These are phyloP conservation scores for Tetragonula carbonaria DNA, from an alignment of 2,888 invertebrate genomes.

Conservation along the genomic window DNA sequence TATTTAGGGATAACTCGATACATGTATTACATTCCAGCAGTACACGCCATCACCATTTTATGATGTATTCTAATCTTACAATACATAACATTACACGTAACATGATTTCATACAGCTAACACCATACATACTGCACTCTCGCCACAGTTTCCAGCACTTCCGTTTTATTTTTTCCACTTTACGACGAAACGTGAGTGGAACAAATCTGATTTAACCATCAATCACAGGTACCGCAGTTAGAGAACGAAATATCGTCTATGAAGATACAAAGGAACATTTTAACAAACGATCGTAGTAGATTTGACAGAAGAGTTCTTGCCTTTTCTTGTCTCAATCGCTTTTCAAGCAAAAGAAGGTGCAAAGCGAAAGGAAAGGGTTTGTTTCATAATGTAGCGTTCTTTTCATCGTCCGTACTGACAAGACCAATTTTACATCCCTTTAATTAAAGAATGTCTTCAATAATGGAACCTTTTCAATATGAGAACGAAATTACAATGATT, in stretches of 20 bases:
- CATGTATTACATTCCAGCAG: constrained; percentile 81
- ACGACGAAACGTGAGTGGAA: constrained; percentile 78
- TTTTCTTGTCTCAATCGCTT: constrained; percentile 29
- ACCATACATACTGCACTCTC: constrained; percentile 81
- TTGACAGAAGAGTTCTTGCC: constrained; percentile 22
- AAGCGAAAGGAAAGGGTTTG: constrained; percentile 30
- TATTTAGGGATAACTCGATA: constrained; percentile 83
- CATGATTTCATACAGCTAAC: constrained; percentile 82
- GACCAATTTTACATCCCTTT: constrained; percentile 8
- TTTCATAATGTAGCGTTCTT: not conserved
- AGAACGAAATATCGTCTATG: constrained; percentile 40
- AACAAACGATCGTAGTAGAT: constrained; percentile 30
- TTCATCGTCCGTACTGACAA: constrained; percentile 30
- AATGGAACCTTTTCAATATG: not conserved
- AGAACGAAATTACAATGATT: not conserved
- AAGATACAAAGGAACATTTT: constrained; percentile 35
- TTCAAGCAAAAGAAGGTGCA: constrained; percentile 26
- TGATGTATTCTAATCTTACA: constrained; percentile 77
- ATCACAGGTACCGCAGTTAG: constrained; percentile 62
- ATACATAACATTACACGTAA: constrained; percentile 82
- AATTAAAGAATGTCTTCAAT: not conserved
- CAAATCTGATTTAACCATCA: constrained; percentile 60
- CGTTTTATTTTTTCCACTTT: constrained; percentile 61
- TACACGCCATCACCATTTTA: constrained; percentile 75
- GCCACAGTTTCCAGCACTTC: constrained; percentile 61